These are phyloP conservation scores for Ochotona curzoniae DNA, from an alignment of 2,113 vertebrate species.

Conservation along the genomic window DNA sequence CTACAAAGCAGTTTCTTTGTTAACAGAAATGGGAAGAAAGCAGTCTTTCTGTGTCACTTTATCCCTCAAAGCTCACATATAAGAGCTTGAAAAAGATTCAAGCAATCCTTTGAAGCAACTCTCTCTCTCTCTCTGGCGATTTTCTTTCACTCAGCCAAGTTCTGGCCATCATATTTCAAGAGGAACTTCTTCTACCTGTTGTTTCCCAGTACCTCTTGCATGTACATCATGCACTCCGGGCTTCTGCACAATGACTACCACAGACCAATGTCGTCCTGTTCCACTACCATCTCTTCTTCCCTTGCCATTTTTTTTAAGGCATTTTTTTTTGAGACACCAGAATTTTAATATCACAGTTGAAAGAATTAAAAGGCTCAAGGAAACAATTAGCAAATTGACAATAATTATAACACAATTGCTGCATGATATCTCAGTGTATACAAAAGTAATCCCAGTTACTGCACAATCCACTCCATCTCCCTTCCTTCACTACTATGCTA, in stretches of 20 bases:
- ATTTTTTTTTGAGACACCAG: conserved; percentile 18
- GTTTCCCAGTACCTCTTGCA: background rate
- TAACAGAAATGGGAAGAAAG: conserved; percentile 26
- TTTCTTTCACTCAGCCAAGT: background rate
- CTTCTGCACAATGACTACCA: background rate
- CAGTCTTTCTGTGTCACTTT: background rate
- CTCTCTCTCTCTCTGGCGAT: background rate
- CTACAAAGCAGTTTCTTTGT: background rate
- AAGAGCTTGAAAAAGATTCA: conserved; percentile 2
- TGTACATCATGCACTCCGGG: background rate
- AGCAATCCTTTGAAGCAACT: background rate
- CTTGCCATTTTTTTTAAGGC: background rate
- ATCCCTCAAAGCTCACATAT: background rate
- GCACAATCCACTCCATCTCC: background rate
- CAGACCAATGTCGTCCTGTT: background rate
- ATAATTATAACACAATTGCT: conserved; percentile 29
- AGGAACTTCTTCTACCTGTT: background rate
- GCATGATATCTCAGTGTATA: background rate
- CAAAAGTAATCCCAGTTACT: background rate
- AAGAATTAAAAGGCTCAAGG: conserved; percentile 46
- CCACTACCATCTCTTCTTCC: background rate
- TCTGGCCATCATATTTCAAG: background rate
- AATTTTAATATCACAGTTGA: background rate
- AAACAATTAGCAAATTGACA: conserved; percentile 50
- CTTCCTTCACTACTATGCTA: background rate